Percentiles rank a stretch among this genome's conserved stretches.
Conservation (phyloP, 2,113 vertebrate species). For the Bolborhynchus lineola region DNA sequence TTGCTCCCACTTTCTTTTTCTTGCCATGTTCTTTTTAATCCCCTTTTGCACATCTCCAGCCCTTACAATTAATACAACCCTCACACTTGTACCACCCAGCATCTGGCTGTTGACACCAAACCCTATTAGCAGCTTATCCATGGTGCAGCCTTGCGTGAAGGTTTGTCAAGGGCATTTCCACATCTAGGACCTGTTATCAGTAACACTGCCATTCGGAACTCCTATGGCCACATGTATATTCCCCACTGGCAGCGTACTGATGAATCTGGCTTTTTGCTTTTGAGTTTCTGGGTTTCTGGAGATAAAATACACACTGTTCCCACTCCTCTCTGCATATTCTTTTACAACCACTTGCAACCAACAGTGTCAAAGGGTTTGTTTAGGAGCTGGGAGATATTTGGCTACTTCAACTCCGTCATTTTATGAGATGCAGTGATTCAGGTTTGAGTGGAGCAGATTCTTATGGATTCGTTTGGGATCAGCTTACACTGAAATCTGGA, state of each 20-base stretch:
- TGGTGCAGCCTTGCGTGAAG: not conserved
- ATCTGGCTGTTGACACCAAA: not conserved
- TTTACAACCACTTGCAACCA: not conserved
- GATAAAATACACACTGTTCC: not conserved
- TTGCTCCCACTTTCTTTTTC: not conserved
- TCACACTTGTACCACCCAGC: not conserved
- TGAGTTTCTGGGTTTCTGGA: not conserved
- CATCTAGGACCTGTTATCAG: not conserved
- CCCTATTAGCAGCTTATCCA: not conserved
- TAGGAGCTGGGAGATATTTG: not conserved
- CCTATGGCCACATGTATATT: not conserved
- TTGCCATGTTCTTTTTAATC: not conserved
- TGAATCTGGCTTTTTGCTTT: not conserved
- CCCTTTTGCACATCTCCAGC: not conserved
- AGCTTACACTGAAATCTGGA: not conserved
- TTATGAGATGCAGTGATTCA: not conserved
- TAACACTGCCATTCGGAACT: not conserved
- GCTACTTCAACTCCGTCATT: not conserved
- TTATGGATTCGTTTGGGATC: not conserved
- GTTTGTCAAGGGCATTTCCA: not conserved
- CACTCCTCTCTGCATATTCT: not conserved
- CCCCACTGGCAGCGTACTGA: not conserved
- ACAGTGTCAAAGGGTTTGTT: not conserved
- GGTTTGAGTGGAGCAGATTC: not conserved
- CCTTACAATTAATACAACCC: not conserved